Conservation (phyloP, 2,888 invertebrate genomes). For the Schizaphis graminum region DNA sequence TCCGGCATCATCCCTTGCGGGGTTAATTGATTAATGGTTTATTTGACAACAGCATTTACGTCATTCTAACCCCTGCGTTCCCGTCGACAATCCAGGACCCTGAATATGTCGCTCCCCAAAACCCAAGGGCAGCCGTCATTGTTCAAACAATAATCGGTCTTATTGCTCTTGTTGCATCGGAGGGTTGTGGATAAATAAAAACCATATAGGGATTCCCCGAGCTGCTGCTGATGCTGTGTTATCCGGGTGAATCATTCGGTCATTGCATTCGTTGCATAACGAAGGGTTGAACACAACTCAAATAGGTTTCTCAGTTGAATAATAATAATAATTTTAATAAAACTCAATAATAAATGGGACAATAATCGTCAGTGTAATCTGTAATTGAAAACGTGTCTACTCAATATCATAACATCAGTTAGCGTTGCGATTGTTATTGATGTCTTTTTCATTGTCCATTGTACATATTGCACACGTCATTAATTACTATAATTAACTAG, state of each 20-base stretch:
- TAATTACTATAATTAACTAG: constrained; percentile 28
- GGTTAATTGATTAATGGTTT: constrained; percentile 66
- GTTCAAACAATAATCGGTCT: constrained; percentile 66
- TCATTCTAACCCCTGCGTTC: constrained; percentile 32
- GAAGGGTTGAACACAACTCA: constrained; percentile 41
- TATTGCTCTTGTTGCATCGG: constrained; percentile 61
- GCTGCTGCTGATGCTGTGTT: constrained; percentile 50
- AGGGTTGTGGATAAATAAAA: constrained; percentile 46
- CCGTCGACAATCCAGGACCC: not conserved
- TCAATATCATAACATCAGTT: not conserved
- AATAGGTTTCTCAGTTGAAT: constrained; percentile 43
- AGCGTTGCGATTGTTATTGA: not conserved
- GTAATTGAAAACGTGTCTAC: constrained; percentile 41
- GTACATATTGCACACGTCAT: not conserved
- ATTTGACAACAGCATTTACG: constrained; percentile 65
- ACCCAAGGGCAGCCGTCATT: constrained; percentile 62
- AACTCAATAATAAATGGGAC: constrained; percentile 21
- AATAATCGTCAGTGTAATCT: constrained; percentile 55
- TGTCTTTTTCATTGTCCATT: not conserved
- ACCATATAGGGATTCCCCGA: constrained; percentile 43
- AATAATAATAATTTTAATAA: constrained; percentile 50
- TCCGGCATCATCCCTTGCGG: constrained; percentile 63
- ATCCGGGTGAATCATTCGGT: constrained; percentile 58
- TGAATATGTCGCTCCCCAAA: constrained; percentile 47
- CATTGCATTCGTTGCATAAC: constrained; percentile 50